These are phyloP conservation scores for Drosophila paulistorum DNA, from an alignment of 1,140 invertebrate species.

Conservation along the genomic window DNA sequence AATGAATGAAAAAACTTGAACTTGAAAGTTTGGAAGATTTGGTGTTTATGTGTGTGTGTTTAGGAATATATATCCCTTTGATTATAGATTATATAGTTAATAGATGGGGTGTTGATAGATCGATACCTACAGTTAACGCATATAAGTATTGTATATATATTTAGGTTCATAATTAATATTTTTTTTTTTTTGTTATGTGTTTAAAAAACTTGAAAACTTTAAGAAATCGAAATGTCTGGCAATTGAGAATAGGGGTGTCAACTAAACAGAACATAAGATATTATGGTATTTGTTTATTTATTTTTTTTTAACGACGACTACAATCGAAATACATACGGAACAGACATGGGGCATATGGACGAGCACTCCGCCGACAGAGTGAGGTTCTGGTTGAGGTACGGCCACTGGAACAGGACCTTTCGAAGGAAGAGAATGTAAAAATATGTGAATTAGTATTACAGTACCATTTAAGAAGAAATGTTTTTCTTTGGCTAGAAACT, in stretches of 20 bases:
- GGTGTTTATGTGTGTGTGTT: slow-evolving; percentile 44
- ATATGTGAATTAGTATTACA: slow-evolving; percentile 49
- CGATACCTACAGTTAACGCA: slow-evolving; percentile 68
- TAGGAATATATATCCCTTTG: slow-evolving; percentile 56
- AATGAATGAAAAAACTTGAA: slow-evolving; percentile 33
- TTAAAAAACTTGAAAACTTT: slow-evolving; percentile 34
- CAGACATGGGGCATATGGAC: slow-evolving; percentile 95
- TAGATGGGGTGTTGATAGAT: slow-evolving; percentile 57
- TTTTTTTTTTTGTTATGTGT: slow-evolving; percentile 36
- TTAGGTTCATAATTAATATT: slow-evolving; percentile 13
- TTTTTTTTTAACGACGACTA: slow-evolving; percentile 6
- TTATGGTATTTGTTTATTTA: slow-evolving; percentile 22
- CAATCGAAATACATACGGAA: slow-evolving; percentile 84
- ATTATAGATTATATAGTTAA: slow-evolving; percentile 41
- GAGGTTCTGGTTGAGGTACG: slow-evolving; percentile 86
- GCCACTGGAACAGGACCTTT: slow-evolving; percentile 82
- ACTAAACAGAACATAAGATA: slow-evolving; percentile 63
- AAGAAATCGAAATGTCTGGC: slow-evolving; percentile 46
- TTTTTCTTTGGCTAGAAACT: slow-evolving; percentile 57
- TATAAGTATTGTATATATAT: slow-evolving; percentile 44
- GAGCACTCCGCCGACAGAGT: slow-evolving; percentile 91
- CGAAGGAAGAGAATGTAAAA: slow-evolving; percentile 44
- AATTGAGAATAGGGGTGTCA: slow-evolving; percentile 47
- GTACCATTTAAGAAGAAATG: background rate
- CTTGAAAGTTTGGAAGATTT: slow-evolving; percentile 33